Conservation (phyloP, 2,888 invertebrate species). For the Sarcophaga subvicina region DNA sequence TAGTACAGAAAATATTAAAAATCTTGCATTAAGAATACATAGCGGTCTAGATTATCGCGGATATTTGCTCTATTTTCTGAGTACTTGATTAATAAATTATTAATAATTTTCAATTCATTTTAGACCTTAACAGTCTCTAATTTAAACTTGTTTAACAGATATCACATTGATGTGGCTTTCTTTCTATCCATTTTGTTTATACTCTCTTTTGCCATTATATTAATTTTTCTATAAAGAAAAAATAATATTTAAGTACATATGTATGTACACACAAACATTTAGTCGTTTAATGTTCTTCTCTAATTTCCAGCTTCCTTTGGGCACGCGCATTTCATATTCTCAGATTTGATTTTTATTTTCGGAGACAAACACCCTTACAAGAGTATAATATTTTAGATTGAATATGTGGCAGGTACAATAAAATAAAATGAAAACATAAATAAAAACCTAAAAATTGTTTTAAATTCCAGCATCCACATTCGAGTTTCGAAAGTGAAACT, state of each 20-base stretch:
- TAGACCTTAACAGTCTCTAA: neutral
- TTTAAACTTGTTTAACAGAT: neutral
- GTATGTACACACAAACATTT: neutral
- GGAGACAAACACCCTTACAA: slow-evolving; percentile 17
- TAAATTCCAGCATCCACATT: slow-evolving; percentile 48
- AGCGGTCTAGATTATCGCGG: too few species aligned
- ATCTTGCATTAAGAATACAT: too few species aligned
- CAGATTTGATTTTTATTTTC: slow-evolving; percentile 29
- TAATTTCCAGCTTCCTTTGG: slow-evolving; percentile 57
- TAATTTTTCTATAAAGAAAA: too few species aligned
- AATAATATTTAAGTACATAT: neutral
- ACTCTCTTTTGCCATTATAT: neutral
- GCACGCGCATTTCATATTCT: slow-evolving; percentile 55
- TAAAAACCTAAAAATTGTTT: neutral
- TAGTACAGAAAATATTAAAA: too few species aligned
- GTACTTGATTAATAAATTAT: neutral
- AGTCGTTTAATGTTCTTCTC: neutral
- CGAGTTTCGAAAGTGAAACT: slow-evolving; percentile 66
- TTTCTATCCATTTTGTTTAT: neutral
- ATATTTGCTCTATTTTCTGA: too few species aligned
- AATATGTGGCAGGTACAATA: slow-evolving; percentile 22
- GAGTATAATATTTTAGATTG: slow-evolving; percentile 8
- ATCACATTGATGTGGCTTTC: neutral
- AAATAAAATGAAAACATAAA: slow-evolving; percentile 13
- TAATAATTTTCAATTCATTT: neutral